Percentiles rank a stretch among this genome's conserved stretches.
These are phyloP conservation scores for Spilogale gracilis DNA, from an alignment of 2,113 vertebrate species.

Conservation along the genomic window DNA sequence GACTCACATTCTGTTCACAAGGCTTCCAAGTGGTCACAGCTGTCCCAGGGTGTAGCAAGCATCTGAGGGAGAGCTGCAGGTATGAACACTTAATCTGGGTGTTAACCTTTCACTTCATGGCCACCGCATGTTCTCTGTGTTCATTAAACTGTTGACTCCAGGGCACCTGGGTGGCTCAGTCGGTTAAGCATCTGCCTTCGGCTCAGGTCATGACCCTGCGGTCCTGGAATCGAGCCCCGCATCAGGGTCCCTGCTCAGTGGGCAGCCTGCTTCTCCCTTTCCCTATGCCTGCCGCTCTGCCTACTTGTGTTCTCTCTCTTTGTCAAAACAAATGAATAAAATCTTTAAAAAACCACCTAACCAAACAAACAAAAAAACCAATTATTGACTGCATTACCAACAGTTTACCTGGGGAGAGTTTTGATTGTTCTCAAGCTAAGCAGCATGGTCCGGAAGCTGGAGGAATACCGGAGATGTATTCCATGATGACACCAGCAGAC, in stretches of 20 bases:
- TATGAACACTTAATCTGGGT: background rate
- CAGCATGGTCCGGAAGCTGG: background rate
- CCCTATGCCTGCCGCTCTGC: too few species aligned
- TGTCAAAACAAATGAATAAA: too few species aligned
- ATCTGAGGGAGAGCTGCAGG: fast-evolving
- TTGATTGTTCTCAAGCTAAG: background rate
- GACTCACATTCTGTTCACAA: background rate
- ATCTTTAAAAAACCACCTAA: too few species aligned
- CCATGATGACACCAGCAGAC: background rate
- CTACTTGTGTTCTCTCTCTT: too few species aligned
- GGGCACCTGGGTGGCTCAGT: background rate
- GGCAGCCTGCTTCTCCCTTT: too few species aligned
- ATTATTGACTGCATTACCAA: background rate
- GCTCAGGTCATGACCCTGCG: too few species aligned
- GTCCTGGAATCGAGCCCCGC: too few species aligned
- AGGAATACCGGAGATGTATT: too few species aligned
- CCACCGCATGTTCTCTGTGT: background rate
- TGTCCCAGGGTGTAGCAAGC: background rate
- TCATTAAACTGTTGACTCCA: background rate
- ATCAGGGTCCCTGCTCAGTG: too few species aligned
- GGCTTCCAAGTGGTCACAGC: background rate
- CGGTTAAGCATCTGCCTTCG: too few species aligned
- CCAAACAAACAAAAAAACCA: too few species aligned
- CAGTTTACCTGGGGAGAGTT: background rate
- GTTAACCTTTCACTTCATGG: background rate